Percentiles rank a stretch among this genome's conserved stretches.
Evolutionary conservation across 2,888 invertebrate genomes (phyloP).

Genomic region (Ochlodes sylvanus): DNA sequence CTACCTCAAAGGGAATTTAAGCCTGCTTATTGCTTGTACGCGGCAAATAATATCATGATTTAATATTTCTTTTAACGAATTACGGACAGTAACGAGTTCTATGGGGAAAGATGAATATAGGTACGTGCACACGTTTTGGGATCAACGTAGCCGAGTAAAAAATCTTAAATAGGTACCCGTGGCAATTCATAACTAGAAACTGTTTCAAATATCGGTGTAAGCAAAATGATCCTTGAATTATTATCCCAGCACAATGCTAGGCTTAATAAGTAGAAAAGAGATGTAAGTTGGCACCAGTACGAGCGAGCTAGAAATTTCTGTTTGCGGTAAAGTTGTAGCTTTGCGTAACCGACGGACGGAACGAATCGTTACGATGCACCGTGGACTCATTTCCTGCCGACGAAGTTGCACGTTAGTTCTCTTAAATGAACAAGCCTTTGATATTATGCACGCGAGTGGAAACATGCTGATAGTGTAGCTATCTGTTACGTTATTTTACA

Average conservation of each 20-base stretch:
- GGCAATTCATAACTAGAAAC: too few species aligned
- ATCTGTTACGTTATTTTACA: conserved; percentile 20
- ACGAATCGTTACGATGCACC: conserved; percentile 47
- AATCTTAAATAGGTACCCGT: too few species aligned
- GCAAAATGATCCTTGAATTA: conserved; percentile 15
- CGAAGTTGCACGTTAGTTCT: conserved; percentile 41
- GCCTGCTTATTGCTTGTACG: too few species aligned
- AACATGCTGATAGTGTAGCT: conserved; percentile 16
- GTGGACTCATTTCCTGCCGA: conserved; percentile 38
- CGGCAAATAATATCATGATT: too few species aligned
- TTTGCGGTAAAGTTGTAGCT: conserved; percentile 46
- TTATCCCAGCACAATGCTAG: conserved; percentile 34
- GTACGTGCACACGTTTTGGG: too few species aligned
- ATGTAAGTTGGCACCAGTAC: conserved; percentile 44
- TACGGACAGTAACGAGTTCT: too few species aligned
- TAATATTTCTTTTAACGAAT: too few species aligned
- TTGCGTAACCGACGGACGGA: conserved; percentile 49
- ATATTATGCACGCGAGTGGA: conserved; percentile 37
- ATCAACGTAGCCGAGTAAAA: too few species aligned
- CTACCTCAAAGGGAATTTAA: too few species aligned
- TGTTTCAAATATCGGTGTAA: too few species aligned
- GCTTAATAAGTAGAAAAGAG: conserved; percentile 47
- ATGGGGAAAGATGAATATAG: too few species aligned
- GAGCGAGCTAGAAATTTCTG: conserved; percentile 43
- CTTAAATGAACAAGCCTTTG: conserved; percentile 41